Evolutionary conservation across 2,888 invertebrate genomes (phyloP), one percentile per base, ranked within the genome.

Genomic region (Cetonia aurata): DNA sequence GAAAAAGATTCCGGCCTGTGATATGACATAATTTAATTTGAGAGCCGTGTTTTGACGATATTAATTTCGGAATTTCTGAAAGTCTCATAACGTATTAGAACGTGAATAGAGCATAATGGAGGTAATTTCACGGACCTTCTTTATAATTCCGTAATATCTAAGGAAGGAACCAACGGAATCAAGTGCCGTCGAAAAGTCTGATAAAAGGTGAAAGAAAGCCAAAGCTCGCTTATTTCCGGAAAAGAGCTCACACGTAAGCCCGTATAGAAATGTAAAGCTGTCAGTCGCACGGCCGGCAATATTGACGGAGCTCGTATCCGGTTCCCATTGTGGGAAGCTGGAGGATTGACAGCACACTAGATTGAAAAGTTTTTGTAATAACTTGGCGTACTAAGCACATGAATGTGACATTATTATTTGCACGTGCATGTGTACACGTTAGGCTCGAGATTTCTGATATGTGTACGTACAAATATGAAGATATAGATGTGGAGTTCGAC

Each of bases 211-310:
- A 77, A 75, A 77, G 75, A 78, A 75, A 74, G 75, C 74, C 62
- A 72, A 75, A 69, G 66, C 73, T 72, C 71, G 75, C 72, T 77
- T 78, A 78, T 78, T 78, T 77, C 77, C 75, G 73, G 70, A 70
- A 71, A 73, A 73, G 75, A 75, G 72, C 75, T 72, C 74, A 71
- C 75, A 74, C 77, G 73, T 77, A 78, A 78, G 77, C 77, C 74
- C 74, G 75, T 74, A 77, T 77, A 78, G 78, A 78, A 79, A 79
- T 78, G 79, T 79, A 77, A 79, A 79, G 78, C 79, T 79, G 79
- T 79, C 79, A 79, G 72, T 70, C 71, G 76, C 79, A 79, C 75
- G 77, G 73, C 60, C 75, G 76, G 74, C 73, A 75, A 79, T 78
- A 79, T 78, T 74, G 74, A 77, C 73, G 72, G 60, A 76, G 72